Conservation (phyloP, 92 coral and sea anemone genomes). For the Bergia sp. region DNA sequence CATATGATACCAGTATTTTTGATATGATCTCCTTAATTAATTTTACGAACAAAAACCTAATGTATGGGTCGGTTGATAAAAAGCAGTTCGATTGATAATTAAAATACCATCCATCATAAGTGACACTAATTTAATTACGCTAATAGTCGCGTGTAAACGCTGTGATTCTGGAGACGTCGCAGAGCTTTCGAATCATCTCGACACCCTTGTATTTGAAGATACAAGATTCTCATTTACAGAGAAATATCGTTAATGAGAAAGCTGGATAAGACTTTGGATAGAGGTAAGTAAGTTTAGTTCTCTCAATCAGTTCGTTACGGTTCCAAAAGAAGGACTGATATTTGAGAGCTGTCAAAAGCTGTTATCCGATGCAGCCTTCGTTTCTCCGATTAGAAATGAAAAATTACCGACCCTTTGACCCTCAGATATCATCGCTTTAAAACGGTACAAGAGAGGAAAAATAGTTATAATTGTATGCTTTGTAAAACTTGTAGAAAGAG, state of each 20-base stretch:
- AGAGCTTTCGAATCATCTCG: neutral
- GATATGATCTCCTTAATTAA: constrained; percentile 39
- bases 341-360: constrained; percentile 35
- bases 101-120: constrained; percentile 47
- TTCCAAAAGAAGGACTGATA: neutral
- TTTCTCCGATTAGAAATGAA: constrained; percentile 43
- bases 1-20: constrained; percentile 24
- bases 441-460: constrained; percentile 31
- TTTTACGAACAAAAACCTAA: constrained; percentile 34
- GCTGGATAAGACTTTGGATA: neutral
- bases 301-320: neutral
- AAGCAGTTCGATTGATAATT: constrained; percentile 29
- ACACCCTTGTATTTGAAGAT: neutral
- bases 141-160: constrained; percentile 57
- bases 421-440: constrained; percentile 40
- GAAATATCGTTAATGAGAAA: neutral
- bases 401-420: constrained; percentile 44
- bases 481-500: neutral
- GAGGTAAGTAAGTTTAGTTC: neutral
- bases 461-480: neutral
- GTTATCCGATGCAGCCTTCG: constrained; percentile 39
- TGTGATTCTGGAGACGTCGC: neutral
- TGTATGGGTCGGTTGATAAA: constrained; percentile 49
- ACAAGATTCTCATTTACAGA: neutral
- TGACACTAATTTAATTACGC: constrained; percentile 70